Percentiles rank a stretch among this genome's conserved stretches.
Conservation (phyloP, 2,888 invertebrate species). For the Odiellus spinosus region DNA sequence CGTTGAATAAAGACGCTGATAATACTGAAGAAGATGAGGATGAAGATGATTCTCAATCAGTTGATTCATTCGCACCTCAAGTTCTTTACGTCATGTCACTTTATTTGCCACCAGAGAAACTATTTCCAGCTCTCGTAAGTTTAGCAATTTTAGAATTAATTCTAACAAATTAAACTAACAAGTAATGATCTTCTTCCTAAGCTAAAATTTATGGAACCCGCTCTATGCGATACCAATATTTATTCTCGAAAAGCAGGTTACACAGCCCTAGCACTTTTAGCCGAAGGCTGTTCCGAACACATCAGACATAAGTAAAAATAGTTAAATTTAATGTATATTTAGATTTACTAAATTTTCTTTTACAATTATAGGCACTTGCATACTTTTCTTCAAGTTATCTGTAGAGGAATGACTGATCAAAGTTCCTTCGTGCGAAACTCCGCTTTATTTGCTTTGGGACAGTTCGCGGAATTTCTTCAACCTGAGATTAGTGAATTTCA, state of each 20-base stretch:
- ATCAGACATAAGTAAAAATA: constrained; percentile 44
- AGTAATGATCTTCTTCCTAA: not conserved
- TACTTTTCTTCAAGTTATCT: constrained; percentile 49
- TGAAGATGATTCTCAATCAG: constrained; percentile 21
- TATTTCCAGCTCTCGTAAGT: constrained; percentile 50
- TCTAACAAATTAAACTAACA: not conserved
- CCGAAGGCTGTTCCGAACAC: constrained; percentile 61
- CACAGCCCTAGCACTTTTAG: constrained; percentile 52
- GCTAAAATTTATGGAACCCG: no score
- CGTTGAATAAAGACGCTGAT: constrained; percentile 41
- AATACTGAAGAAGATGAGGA: constrained; percentile 49
- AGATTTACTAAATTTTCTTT: not conserved
- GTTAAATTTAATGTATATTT: not conserved
- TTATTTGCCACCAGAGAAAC: constrained; percentile 56
- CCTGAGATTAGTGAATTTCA: constrained; percentile 60
- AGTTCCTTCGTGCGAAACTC: constrained; percentile 50
- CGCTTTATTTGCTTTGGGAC: constrained; percentile 60
- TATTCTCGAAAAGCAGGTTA: constrained; percentile 53
- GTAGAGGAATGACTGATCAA: constrained; percentile 48
- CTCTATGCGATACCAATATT: constrained; percentile 32
- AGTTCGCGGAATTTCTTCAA: constrained; percentile 59
- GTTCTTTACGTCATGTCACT: constrained; percentile 55
- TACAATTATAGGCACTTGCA: constrained; percentile 39
- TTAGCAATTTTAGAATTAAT: not conserved
- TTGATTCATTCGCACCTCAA: constrained; percentile 19